phyloP scores from a whole-genome alignment of 2,797 vertebrate species.

The Anas capensis region DNA sequence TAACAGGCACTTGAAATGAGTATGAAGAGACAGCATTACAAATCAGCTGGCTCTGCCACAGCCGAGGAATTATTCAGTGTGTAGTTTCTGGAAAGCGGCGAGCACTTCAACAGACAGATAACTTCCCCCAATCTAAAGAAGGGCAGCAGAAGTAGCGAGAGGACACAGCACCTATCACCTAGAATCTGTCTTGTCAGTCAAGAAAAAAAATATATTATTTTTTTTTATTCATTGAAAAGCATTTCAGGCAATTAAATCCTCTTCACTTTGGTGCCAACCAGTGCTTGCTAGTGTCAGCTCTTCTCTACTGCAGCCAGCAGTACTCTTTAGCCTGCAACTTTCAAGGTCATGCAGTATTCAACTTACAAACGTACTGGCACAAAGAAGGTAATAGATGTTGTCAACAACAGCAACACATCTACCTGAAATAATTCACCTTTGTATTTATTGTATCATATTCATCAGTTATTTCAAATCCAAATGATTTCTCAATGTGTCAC shows the following conservation, averaged over 20 bases:
- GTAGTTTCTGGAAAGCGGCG: conserved; percentile 56
- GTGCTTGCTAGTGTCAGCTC: neutral
- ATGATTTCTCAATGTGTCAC: neutral
- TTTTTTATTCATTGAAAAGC: neutral
- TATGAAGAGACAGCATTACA: conserved; percentile 62
- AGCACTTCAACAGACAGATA: conserved; percentile 55
- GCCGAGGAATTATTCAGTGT: conserved; percentile 43
- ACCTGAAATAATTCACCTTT: conserved; percentile 35
- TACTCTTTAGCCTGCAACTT: neutral
- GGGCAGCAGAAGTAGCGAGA: neutral
- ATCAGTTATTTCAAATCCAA: conserved; percentile 23
- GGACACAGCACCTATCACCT: neutral
- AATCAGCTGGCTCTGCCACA: conserved; percentile 63
- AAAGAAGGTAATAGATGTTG: conserved; percentile 5
- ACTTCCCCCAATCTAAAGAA: neutral
- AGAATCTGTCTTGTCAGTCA: neutral
- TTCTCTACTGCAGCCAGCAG: neutral
- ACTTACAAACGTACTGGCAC: neutral
- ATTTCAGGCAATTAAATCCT: neutral
- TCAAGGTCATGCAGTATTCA: conserved; percentile 36
- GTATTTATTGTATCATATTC: conserved; percentile 4
- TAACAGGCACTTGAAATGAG: conserved; percentile 71
- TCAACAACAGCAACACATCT: neutral
- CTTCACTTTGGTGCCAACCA: neutral
- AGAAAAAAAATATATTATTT: neutral